Evolutionary conservation across 1,140 invertebrate genomes (phyloP).

Genomic region (Drosophila parvula): DNA sequence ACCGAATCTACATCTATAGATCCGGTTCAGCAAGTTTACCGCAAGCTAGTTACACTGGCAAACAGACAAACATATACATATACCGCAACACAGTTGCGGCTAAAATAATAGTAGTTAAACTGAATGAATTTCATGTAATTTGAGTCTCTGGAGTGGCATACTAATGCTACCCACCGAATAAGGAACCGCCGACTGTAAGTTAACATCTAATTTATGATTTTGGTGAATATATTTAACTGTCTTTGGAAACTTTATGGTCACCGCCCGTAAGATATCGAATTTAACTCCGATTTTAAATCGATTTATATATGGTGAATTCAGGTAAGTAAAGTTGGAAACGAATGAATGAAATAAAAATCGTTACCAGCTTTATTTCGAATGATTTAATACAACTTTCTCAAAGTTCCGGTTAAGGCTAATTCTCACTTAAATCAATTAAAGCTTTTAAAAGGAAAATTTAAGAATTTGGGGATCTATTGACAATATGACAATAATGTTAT

Average conservation of each 20-base stretch:
- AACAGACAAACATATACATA: conserved; percentile 9
- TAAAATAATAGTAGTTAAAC: conserved; percentile 18
- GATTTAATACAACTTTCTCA: background rate
- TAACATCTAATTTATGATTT: conserved; percentile 20
- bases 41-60: conserved; percentile 76
- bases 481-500: no score
- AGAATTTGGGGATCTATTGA: no score
- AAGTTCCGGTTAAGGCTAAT: no score
- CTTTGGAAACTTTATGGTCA: conserved; percentile 3
- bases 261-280: background rate
- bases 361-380: background rate
- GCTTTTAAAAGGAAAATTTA: no score
- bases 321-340: background rate
- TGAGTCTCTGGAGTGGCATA: conserved; percentile 10
- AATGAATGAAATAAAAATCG: background rate
- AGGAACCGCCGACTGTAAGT: background rate
- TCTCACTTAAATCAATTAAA: no score
- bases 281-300: background rate
- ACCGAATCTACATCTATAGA: conserved; percentile 71
- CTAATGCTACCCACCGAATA: conserved; percentile 8
- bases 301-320: background rate
- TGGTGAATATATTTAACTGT: conserved; percentile 9
- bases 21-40: conserved; percentile 82
- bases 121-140: conserved; percentile 20
- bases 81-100: conserved; percentile 17